A percentile compares a stretch with the other conserved stretches of the same genome.
These are phyloP conservation scores for Callorhinus ursinus DNA, from an alignment of 2,113 vertebrate genomes.

Conservation along the genomic window DNA sequence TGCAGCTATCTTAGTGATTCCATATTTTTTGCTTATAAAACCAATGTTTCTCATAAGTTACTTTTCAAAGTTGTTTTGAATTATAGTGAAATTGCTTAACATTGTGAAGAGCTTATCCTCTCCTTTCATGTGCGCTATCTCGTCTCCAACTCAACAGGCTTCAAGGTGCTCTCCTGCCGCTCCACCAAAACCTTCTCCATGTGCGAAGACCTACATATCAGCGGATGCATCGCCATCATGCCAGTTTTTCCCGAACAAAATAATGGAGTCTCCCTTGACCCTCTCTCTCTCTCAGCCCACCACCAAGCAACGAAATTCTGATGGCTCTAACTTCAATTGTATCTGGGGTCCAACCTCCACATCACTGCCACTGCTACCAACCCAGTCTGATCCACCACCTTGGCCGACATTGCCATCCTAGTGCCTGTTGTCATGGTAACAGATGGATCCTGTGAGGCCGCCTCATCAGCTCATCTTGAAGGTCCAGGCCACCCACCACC, in stretches of 20 bases:
- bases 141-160: accelerated
- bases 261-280: not conserved
- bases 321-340: not conserved
- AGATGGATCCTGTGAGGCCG: not conserved
- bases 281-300: not conserved
- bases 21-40: not conserved
- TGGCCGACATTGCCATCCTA: not conserved
- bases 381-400: not conserved
- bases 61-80: not conserved
- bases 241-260: not conserved
- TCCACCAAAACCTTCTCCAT: not conserved
- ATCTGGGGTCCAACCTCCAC: not conserved
- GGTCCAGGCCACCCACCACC: not conserved
- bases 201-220: not conserved
- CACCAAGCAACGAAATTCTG: not conserved
- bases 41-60: not conserved
- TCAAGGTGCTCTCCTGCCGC: not conserved
- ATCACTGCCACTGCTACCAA: not conserved
- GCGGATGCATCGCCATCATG: not conserved
- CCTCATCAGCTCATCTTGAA: not conserved
- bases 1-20: not conserved
- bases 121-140: not conserved
- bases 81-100: not conserved
- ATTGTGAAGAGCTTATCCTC: not conserved
- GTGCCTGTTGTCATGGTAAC: not conserved